A percentile compares a stretch with the other conserved stretches of the same genome.
Conservation (phyloP, 2,797 vertebrate species). For the Salmo trutta region DNA sequence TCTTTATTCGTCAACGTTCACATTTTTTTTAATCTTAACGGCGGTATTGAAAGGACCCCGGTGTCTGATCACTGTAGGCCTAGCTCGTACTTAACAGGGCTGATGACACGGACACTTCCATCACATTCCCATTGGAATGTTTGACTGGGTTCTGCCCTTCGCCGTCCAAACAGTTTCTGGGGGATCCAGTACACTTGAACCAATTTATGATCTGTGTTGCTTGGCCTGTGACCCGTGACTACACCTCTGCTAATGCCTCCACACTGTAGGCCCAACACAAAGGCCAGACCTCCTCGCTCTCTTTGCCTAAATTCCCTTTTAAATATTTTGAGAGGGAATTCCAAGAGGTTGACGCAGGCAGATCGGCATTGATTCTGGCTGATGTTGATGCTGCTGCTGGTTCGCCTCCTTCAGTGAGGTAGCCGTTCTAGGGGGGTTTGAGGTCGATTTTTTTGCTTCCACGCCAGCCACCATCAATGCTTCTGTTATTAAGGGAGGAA, state of each 20-base stretch:
- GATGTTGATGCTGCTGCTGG: conserved; percentile 28
- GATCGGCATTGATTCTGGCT: conserved; percentile 34
- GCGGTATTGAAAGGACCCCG: conserved; percentile 56
- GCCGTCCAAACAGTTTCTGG: conserved; percentile 51
- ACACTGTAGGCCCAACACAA: conserved; percentile 42
- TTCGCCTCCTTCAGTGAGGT: not conserved
- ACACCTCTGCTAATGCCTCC: conserved; percentile 41
- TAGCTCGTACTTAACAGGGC: conserved; percentile 29
- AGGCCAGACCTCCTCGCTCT: conserved; percentile 27
- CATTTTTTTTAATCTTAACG: conserved; percentile 50
- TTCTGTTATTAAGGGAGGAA: not conserved
- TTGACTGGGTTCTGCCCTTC: conserved; percentile 51
- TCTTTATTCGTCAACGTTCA: conserved; percentile 66
- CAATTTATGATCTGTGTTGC: conserved; percentile 63
- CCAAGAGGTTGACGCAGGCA: conserved; percentile 29
- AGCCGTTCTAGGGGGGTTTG: not conserved
- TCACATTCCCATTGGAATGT: conserved; percentile 57
- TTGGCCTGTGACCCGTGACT: conserved; percentile 51
- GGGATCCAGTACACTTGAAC: conserved; percentile 44
- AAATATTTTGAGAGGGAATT: conserved; percentile 44
- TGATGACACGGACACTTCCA: conserved; percentile 57
- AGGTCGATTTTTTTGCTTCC: not conserved
- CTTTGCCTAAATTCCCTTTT: conserved; percentile 35
- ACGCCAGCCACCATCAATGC: not conserved
- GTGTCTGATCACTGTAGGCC: conserved; percentile 52